A percentile compares a stretch with the other conserved stretches of the same genome.
Conservation (phyloP, 2,888 invertebrate species). For the Heliconius sara region DNA sequence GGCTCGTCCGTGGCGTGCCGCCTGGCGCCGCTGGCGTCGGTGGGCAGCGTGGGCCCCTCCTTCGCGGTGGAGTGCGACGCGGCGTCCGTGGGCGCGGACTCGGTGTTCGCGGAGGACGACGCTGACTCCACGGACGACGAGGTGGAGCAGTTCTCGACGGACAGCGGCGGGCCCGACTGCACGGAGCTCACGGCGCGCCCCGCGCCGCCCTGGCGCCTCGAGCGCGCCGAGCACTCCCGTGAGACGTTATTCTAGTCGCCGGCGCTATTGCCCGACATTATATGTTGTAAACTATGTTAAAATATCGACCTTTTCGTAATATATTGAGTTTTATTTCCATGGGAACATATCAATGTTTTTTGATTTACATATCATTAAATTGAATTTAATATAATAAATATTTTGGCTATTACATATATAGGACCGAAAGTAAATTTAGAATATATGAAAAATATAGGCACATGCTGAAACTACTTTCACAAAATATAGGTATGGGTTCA, state of each 20-base stretch:
- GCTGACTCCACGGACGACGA: slow-evolving; percentile 92
- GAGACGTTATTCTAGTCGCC: slow-evolving; percentile 90
- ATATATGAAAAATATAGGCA: not conserved
- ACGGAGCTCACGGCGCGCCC: slow-evolving; percentile 76
- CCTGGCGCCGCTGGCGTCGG: slow-evolving; percentile 91
- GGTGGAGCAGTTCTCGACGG: slow-evolving; percentile 92
- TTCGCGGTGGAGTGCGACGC: slow-evolving; percentile 88
- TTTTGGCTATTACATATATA: not conserved
- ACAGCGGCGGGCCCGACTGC: slow-evolving; percentile 86
- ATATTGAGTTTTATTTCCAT: slow-evolving; percentile 43
- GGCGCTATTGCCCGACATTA: slow-evolving; percentile 61
- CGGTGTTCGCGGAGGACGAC: slow-evolving; percentile 90
- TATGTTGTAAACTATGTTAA: slow-evolving; percentile 65
- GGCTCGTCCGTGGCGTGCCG: slow-evolving; percentile 90
- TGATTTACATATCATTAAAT: slow-evolving; percentile 72
- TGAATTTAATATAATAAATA: slow-evolving; percentile 32
- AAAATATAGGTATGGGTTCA: not conserved
- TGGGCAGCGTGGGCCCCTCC: slow-evolving; percentile 90
- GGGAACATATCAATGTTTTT: slow-evolving; percentile 67
- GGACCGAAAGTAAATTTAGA: not conserved
- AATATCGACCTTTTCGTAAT: slow-evolving; percentile 67
- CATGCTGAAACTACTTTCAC: not conserved
- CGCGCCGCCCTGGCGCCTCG: slow-evolving; percentile 63
- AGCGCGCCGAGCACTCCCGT: slow-evolving; percentile 87
- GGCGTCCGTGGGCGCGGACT: slow-evolving; percentile 89